Evolutionary conservation across 2,888 invertebrate species (phyloP).

Genomic region (Epinotia nisella): DNA sequence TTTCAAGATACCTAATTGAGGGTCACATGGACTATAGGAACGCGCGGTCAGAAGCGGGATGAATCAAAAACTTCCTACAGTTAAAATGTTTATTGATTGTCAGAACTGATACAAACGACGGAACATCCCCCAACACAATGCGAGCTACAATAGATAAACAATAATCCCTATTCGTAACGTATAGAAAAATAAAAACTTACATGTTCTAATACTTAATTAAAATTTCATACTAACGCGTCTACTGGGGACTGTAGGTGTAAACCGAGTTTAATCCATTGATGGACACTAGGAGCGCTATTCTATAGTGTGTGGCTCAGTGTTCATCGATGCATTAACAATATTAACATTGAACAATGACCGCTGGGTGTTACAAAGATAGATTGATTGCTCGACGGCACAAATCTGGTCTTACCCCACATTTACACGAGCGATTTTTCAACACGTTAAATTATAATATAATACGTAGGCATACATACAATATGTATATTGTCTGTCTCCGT

Average conservation of each 20-base stretch:
- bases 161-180: constrained; percentile 59
- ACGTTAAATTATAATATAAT: neutral
- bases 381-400: neutral
- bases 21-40: constrained; percentile 49
- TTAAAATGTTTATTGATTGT: constrained; percentile 80
- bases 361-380: constrained; percentile 39
- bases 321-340: constrained; percentile 19
- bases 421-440: neutral
- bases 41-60: constrained; percentile 74
- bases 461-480: neutral
- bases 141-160: constrained; percentile 15
- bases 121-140: constrained; percentile 16
- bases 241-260: neutral
- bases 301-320: neutral
- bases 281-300: neutral
- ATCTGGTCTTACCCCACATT: neutral
- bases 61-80: constrained; percentile 78
- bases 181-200: constrained; percentile 82
- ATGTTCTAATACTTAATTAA: constrained; percentile 55
- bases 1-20: too few relatives aligned
- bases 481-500: too few relatives aligned
- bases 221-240: constrained; percentile 47
- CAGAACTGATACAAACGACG: constrained; percentile 74
- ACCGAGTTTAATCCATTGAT: neutral
- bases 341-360: constrained; percentile 46